Percentiles rank a stretch among this genome's conserved stretches.
Conservation (phyloP, 2,888 invertebrate genomes). For the Tetramorium bicarinatum region DNA sequence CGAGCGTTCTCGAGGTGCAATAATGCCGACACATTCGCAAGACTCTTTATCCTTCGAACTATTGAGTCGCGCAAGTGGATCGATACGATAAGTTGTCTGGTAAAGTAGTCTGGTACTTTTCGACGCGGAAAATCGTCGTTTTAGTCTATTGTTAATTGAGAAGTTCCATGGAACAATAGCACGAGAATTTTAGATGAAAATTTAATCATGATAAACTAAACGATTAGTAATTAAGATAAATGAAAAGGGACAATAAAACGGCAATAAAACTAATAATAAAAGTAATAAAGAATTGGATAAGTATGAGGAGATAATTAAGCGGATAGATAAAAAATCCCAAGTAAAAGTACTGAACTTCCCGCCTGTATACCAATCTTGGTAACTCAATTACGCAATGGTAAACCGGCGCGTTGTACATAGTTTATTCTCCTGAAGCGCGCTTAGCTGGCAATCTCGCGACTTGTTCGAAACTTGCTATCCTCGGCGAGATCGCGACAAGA, state of each 20-base stretch:
- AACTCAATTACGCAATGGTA: background rate
- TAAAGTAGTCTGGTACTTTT: slow-evolving; percentile 26
- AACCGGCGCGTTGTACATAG: slow-evolving; percentile 16
- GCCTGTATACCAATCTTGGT: background rate
- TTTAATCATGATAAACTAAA: background rate
- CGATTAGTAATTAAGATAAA: slow-evolving; percentile 23
- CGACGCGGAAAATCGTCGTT: slow-evolving; percentile 1
- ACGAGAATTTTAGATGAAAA: background rate
- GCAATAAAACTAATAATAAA: background rate
- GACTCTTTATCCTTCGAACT: slow-evolving; percentile 25
- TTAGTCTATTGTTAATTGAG: slow-evolving; percentile 3
- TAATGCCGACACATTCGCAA: slow-evolving; percentile 33
- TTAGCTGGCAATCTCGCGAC: slow-evolving; percentile 20
- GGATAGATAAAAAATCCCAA: background rate
- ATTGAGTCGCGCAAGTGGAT: slow-evolving; percentile 34
- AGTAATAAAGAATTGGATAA: background rate
- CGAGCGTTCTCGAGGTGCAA: slow-evolving; percentile 42
- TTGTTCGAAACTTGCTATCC: slow-evolving; percentile 6
- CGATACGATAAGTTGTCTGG: background rate
- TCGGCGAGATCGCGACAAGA: background rate
- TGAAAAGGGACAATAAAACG: background rate
- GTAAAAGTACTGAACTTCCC: background rate
- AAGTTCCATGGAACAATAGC: background rate
- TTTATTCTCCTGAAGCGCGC: slow-evolving; percentile 12
- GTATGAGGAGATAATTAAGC: background rate